A percentile compares a stretch with the other conserved stretches of the same genome.
Evolutionary conservation across 2,797 vertebrate species (phyloP).

Genomic region (Myotis pilosus): DNA sequence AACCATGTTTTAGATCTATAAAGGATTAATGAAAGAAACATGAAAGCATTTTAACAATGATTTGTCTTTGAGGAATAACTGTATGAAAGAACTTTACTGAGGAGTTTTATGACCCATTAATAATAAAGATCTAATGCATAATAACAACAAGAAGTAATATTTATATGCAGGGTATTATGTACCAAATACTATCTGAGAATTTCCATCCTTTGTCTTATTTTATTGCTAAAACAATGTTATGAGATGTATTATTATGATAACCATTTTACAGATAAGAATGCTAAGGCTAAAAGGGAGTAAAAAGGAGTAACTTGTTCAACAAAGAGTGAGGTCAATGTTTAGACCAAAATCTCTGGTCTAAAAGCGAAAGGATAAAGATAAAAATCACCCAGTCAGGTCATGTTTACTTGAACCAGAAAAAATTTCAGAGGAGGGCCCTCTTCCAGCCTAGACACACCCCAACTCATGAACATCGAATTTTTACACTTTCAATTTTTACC

Average conservation of each 20-base stretch:
- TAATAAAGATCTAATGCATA: slow-evolving; percentile 32
- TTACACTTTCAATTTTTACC: neutral
- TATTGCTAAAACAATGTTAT: slow-evolving; percentile 24
- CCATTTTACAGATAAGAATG: neutral
- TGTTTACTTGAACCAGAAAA: neutral
- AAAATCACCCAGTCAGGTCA: neutral
- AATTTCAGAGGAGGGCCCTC: neutral
- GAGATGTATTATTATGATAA: neutral
- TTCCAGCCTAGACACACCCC: neutral
- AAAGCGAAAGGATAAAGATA: neutral
- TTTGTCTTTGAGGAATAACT: neutral
- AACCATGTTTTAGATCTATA: slow-evolving; percentile 39
- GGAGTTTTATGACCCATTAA: slow-evolving; percentile 8
- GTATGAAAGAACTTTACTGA: slow-evolving; percentile 5
- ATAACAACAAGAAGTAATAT: slow-evolving; percentile 12
- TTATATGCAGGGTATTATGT: neutral
- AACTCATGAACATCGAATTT: neutral
- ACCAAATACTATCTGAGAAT: neutral
- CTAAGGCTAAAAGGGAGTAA: neutral
- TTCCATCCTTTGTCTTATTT: slow-evolving; percentile 18
- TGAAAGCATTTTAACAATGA: slow-evolving; percentile 9
- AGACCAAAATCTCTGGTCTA: neutral
- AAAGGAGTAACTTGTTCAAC: neutral
- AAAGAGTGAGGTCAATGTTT: neutral
- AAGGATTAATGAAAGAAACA: neutral